A percentile compares a stretch with the other conserved stretches of the same genome.
Conservation (phyloP, 2,888 invertebrate species). For the Eumerus sabulonum region DNA sequence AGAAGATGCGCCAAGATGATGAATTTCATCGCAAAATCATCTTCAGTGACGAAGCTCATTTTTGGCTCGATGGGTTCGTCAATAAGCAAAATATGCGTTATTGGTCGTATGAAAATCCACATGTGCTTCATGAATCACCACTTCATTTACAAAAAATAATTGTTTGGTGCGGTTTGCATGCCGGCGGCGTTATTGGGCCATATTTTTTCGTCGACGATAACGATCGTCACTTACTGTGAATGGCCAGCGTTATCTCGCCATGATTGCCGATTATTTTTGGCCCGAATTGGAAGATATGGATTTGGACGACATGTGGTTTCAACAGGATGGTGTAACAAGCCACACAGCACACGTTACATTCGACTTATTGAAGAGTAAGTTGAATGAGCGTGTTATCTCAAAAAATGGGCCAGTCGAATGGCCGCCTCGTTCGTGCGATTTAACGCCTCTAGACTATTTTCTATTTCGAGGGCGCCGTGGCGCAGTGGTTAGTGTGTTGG, state of each 20-base stretch:
- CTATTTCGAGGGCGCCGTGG: too few species aligned
- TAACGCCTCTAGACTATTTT: slow-evolving; percentile 1
- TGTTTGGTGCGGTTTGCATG: slow-evolving; percentile 13
- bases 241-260: slow-evolving; percentile 4
- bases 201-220: slow-evolving; percentile 21
- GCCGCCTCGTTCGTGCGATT: slow-evolving; percentile 12
- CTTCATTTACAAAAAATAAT: slow-evolving; percentile 17
- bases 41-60: slow-evolving; percentile 3
- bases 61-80: slow-evolving; percentile 4
- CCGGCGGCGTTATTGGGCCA: slow-evolving; percentile 17
- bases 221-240: slow-evolving; percentile 6
- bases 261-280: slow-evolving; percentile 16
- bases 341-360: slow-evolving; percentile 13
- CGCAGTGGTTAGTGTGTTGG: too few species aligned
- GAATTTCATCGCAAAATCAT: too few species aligned
- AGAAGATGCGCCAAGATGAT: too few species aligned
- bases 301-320: slow-evolving; percentile 15
- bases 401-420: slow-evolving; percentile 15
- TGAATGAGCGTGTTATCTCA: slow-evolving; percentile 12
- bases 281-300: slow-evolving; percentile 7
- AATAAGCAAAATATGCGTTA: slow-evolving; percentile 6
- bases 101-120: slow-evolving; percentile 6
- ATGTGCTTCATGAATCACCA: slow-evolving; percentile 3
- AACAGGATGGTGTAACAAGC: slow-evolving; percentile 25
- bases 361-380: background rate